Evolutionary conservation across 1,140 invertebrate genomes (phyloP).

Genomic region (Anadara kagoshimensis): DNA sequence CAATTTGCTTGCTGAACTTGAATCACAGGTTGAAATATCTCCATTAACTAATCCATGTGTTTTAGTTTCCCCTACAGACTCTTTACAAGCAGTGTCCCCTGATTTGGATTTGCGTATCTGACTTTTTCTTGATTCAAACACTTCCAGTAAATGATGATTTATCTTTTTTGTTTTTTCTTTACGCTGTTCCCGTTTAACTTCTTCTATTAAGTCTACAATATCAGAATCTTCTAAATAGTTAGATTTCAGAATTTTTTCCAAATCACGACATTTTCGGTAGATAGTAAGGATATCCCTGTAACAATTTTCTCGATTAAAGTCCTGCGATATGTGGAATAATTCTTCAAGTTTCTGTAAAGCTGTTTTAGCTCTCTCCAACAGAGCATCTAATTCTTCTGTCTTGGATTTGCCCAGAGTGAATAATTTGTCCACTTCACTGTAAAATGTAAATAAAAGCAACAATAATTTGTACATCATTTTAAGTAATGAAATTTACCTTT

Average conservation of each 20-base stretch:
- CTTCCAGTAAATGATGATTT: slow-evolving; percentile 17
- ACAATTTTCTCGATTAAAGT: slow-evolving; percentile 6
- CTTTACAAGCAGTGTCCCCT: not conserved
- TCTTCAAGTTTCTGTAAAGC: slow-evolving; percentile 49
- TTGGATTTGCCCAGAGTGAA: slow-evolving; percentile 36
- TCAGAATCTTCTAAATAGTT: slow-evolving; percentile 58
- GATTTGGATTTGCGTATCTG: not conserved
- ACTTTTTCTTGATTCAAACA: slow-evolving; percentile 15
- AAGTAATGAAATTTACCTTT: no score
- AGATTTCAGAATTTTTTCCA: slow-evolving; percentile 75
- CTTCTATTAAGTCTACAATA: slow-evolving; percentile 48
- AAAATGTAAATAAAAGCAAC: not conserved
- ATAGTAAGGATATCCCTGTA: slow-evolving; percentile 59
- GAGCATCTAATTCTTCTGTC: slow-evolving; percentile 52
- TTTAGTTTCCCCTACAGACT: not conserved
- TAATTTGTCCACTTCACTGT: slow-evolving; percentile 28
- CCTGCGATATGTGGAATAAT: slow-evolving; percentile 41
- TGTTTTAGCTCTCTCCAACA: slow-evolving; percentile 46
- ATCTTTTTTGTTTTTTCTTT: slow-evolving; percentile 59
- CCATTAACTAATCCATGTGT: slow-evolving; percentile 1
- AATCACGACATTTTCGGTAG: slow-evolving; percentile 62
- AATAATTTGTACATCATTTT: no score
- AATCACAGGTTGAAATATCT: no score
- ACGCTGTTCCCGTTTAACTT: slow-evolving; percentile 49
- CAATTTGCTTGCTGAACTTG: no score